Base-by-base conservation (phyloP, 2,888 invertebrate species). In the Ophraella communa region DNA sequence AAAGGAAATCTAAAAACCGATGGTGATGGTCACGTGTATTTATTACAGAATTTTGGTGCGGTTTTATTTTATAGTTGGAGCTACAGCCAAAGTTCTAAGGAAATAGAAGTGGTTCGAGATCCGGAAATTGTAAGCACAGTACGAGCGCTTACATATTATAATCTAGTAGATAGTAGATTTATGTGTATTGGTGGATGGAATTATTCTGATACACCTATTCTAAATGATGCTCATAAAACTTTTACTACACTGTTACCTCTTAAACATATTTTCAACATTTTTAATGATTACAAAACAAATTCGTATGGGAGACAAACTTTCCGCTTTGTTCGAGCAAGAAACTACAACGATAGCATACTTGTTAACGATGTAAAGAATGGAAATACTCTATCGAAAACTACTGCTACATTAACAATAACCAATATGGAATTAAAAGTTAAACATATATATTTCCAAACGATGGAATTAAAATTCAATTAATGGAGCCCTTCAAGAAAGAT, bases 371-470 rank as follows among this genome's bases (percentile, higher is more conserved):
- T 11, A 33, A 35, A 3, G 11, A 20, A 2, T 20, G 33, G 20
- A 2, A 4, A 20, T 20, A 30, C 23, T 7, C 45, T 27, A 1
- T 21, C 39, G 1, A 35, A 23, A 3, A 57, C 61, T 10, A 17
- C 54, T 1, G 47, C 27, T 20, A 44, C 59, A 53, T 33, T 65
- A 20, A 56, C n/a, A 2, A 61, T 67, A 5, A 33, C 45, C n/a
- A 67, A 23, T 30, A 60, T 66, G 8, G 59, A 66, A n/a, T n/a
- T n/a, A n/a, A n/a, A n/a, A n/a, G n/a, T n/a, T n/a, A n/a, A n/a
- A n/a, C n/a, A n/a, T n/a, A 42, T 55, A 66, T 20, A 67, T 63
- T 61, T 47, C 64, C 8, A 64, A 66, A n/a, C n/a, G 57, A 67
- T 66, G 44, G 49, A 8, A 7, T 67, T 42, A 66, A 66, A 49